Evolutionary conservation across 2,113 vertebrate genomes (phyloP).

Genomic region (Rallus limicola): DNA sequence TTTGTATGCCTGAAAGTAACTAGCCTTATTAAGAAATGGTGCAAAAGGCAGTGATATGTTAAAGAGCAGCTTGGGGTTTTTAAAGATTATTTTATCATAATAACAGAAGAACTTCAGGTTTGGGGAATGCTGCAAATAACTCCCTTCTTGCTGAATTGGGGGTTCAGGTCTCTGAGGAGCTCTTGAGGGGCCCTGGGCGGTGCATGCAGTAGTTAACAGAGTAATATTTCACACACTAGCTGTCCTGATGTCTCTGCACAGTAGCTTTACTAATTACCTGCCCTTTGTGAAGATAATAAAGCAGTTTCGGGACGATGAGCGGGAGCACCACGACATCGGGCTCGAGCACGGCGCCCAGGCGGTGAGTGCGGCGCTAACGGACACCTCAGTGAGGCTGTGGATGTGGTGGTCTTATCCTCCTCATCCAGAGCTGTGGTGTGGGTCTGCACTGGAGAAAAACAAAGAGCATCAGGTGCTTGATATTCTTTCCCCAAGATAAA

Average conservation of each 20-base stretch:
- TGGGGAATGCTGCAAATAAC: background rate
- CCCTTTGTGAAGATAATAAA: conserved; percentile 83
- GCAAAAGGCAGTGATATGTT: background rate
- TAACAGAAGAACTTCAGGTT: background rate
- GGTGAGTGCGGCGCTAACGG: conserved; percentile 66
- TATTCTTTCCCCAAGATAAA: background rate
- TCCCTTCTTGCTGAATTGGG: background rate
- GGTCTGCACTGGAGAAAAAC: background rate
- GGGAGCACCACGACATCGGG: conserved; percentile 92
- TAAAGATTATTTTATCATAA: background rate
- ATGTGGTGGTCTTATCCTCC: background rate
- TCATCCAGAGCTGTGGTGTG: background rate
- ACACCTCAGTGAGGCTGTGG: background rate
- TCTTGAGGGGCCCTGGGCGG: background rate
- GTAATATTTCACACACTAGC: background rate
- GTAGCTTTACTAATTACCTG: background rate
- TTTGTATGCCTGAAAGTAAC: background rate
- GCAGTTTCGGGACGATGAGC: conserved; percentile 92
- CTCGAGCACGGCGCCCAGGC: conserved; percentile 87
- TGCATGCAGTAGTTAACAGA: background rate
- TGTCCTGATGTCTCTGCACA: background rate
- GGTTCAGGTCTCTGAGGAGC: background rate
- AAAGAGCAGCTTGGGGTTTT: background rate
- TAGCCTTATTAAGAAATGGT: background rate
- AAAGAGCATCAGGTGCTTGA: background rate